These are phyloP conservation scores for Lasiurus borealis DNA, from an alignment of 2,113 vertebrate species.

Conservation along the genomic window DNA sequence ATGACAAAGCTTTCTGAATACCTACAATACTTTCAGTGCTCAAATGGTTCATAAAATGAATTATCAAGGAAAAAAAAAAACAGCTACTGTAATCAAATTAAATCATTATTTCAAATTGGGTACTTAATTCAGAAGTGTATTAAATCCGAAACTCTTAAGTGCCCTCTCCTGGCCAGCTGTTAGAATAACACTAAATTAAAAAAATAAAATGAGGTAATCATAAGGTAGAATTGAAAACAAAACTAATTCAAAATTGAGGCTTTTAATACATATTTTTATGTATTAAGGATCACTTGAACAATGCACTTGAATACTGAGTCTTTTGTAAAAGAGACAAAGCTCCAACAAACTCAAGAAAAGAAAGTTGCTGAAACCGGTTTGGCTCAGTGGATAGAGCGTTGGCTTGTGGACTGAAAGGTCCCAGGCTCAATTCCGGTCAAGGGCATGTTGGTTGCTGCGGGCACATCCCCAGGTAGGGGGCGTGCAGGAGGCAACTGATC, in stretches of 20 bases:
- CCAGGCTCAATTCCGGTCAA: no score
- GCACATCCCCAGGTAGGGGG: no score
- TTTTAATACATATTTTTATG: not conserved
- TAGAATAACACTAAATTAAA: conserved; percentile 30
- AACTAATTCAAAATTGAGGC: not conserved
- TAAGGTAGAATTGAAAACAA: conserved; percentile 30
- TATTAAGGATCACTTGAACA: not conserved
- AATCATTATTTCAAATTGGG: conserved; percentile 13
- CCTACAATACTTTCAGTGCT: not conserved
- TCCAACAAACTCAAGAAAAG: not conserved
- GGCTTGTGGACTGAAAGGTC: no score
- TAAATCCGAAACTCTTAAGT: not conserved
- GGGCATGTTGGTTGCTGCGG: no score
- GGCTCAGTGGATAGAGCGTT: no score
- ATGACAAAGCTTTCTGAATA: conserved; percentile 26
- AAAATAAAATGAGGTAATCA: not conserved
- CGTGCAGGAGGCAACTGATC: no score
- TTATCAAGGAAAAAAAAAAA: conserved; percentile 2
- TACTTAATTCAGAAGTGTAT: conserved; percentile 24
- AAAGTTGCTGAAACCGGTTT: not conserved
- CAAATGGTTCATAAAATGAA: conserved; percentile 44
- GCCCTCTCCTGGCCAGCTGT: conserved; percentile 42
- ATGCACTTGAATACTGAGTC: no score
- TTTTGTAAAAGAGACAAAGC: no score
- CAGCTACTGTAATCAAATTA: conserved; percentile 33